These are phyloP conservation scores for Leptinotarsa texana DNA, from an alignment of 1,140 invertebrate species.

Conservation along the genomic window DNA sequence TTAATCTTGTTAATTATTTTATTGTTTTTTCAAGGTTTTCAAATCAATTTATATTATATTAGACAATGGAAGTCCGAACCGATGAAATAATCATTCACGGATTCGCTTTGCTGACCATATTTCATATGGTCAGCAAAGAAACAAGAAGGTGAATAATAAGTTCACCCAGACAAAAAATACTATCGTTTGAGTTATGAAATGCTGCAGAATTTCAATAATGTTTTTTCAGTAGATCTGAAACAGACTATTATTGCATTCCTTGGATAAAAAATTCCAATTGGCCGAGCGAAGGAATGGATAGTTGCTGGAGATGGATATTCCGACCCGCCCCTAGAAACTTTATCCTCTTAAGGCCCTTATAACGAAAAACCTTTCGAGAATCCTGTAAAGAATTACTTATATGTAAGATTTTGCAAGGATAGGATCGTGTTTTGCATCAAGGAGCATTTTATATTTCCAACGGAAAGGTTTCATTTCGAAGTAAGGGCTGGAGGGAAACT, in stretches of 20 bases:
- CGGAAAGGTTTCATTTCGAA: constrained; percentile 10
- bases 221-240: constrained; percentile 2
- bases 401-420: constrained; percentile 17
- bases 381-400: neutral
- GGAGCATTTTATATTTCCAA: constrained; percentile 19
- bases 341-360: constrained; percentile 18
- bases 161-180: too few species aligned
- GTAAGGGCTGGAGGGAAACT: neutral
- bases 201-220: neutral
- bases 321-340: constrained; percentile 10
- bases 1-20: too few species aligned
- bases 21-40: too few species aligned
- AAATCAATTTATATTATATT: too few species aligned
- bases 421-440: constrained; percentile 20
- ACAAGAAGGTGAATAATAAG: too few species aligned
- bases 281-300: neutral
- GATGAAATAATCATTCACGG: too few species aligned
- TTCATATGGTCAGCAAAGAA: too few species aligned
- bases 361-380: constrained; percentile 16
- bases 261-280: constrained; percentile 10
- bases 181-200: too few species aligned
- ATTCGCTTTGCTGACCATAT: too few species aligned
- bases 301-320: too few species aligned
- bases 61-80: too few species aligned
- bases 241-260: constrained; percentile 11